Evolutionary conservation across 2,888 invertebrate species (phyloP).

Genomic region (Ypsolopha scabrella): DNA sequence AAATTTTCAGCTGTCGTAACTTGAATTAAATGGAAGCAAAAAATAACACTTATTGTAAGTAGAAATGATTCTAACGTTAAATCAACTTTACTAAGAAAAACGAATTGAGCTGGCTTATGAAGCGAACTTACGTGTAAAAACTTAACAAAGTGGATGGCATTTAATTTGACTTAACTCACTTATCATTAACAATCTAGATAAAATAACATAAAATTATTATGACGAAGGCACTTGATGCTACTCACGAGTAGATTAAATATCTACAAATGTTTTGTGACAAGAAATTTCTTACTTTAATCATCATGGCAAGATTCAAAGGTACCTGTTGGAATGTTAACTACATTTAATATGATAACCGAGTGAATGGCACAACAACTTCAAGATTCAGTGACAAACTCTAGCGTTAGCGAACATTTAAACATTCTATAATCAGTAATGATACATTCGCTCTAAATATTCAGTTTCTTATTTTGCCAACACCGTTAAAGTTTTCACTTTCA

Average conservation of each 20-base stretch:
- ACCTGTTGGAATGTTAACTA: constrained; percentile 65
- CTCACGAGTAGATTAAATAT: constrained; percentile 41
- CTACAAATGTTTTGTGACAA: constrained; percentile 55
- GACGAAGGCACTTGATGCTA: constrained; percentile 61
- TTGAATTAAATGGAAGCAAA: constrained; percentile 26
- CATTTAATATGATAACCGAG: constrained; percentile 60
- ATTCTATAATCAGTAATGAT: background rate
- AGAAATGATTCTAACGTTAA: background rate
- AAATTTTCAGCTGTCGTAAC: no score
- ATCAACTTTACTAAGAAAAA: constrained; percentile 36
- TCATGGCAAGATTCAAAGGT: constrained; percentile 71
- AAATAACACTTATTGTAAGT: constrained; percentile 16
- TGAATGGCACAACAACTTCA: constrained; percentile 61
- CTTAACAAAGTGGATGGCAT: constrained; percentile 71
- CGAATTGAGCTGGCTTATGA: constrained; percentile 67
- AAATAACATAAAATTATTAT: constrained; percentile 56
- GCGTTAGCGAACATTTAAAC: constrained; percentile 21
- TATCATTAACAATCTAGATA: constrained; percentile 32
- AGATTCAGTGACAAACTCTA: constrained; percentile 42
- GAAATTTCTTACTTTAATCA: constrained; percentile 62
- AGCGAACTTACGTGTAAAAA: constrained; percentile 63
- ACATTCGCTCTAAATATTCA: background rate
- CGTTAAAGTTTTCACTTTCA: constrained; percentile 38
- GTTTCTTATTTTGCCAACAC: constrained; percentile 33
- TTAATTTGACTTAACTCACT: constrained; percentile 69